phyloP scores from a whole-genome alignment of 2,888 invertebrate species.

The Eugnorisma glareosa region DNA sequence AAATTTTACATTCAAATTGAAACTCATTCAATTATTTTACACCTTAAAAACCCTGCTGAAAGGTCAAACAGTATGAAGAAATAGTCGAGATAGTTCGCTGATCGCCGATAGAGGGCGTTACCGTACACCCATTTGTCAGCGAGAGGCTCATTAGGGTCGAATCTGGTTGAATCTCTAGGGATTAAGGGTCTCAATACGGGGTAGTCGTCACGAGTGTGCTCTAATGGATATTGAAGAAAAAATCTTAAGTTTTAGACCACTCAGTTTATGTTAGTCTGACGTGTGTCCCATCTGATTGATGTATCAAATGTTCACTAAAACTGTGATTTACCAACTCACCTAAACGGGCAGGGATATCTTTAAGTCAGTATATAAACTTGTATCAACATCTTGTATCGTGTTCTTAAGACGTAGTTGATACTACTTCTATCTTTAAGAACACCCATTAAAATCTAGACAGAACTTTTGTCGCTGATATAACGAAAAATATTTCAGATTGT shows the following conservation, averaged over 20 bases:
- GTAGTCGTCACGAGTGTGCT: slow-evolving; percentile 66
- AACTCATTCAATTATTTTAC: neutral
- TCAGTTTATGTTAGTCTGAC: neutral
- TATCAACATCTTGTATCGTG: too few relatives aligned
- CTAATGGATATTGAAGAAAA: slow-evolving; percentile 59
- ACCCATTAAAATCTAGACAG: neutral
- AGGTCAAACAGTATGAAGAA: slow-evolving; percentile 71
- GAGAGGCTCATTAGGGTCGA: slow-evolving; percentile 86
- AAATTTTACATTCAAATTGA: neutral
- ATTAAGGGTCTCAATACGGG: slow-evolving; percentile 81
- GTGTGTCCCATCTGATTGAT: neutral
- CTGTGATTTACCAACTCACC: neutral
- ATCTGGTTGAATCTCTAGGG: slow-evolving; percentile 84
- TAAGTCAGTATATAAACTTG: too few relatives aligned
- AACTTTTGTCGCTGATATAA: too few relatives aligned
- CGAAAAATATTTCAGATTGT: neutral
- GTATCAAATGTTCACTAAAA: neutral
- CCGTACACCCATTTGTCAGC: slow-evolving; percentile 85
- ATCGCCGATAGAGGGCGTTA: slow-evolving; percentile 87
- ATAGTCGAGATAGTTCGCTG: slow-evolving; percentile 83
- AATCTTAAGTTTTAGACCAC: slow-evolving; percentile 17
- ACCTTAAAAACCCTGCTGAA: slow-evolving; percentile 33
- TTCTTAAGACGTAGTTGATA: too few relatives aligned
- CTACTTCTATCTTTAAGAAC: too few relatives aligned
- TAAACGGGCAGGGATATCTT: neutral